Conservation (phyloP, 1,140 invertebrate species). For the Steinernema khuongi region DNA sequence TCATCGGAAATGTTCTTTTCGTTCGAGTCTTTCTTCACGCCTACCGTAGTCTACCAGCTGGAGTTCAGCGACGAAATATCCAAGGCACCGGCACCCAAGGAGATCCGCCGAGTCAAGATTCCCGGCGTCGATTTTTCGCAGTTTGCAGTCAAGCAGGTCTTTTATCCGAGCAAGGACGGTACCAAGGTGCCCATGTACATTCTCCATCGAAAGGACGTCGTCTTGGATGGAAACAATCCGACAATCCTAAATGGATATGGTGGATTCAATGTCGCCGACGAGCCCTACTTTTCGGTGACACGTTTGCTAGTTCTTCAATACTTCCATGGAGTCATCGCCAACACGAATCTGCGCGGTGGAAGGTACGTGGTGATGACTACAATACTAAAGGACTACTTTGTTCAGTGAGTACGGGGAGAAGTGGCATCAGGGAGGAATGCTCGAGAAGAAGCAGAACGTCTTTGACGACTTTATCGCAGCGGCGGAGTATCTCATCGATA, state of each 20-base stretch:
- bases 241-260: slow-evolving; percentile 91
- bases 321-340: slow-evolving; percentile 78
- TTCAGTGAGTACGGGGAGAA: slow-evolving; percentile 89
- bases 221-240: slow-evolving; percentile 69
- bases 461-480: slow-evolving; percentile 93
- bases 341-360: slow-evolving; percentile 90
- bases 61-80: slow-evolving; percentile 70
- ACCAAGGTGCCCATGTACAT: slow-evolving; percentile 96
- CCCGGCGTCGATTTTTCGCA: slow-evolving; percentile 74
- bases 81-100: slow-evolving; percentile 65
- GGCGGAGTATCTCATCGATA: slow-evolving; percentile 78
- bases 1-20: slow-evolving; percentile 85
- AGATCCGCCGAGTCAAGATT: slow-evolving; percentile 77
- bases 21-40: slow-evolving; percentile 86
- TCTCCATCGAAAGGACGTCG: slow-evolving; percentile 72
- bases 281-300: slow-evolving; percentile 76
- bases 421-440: slow-evolving; percentile 87
- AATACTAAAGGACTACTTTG: slow-evolving; percentile 35
- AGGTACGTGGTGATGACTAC: slow-evolving; percentile 67
- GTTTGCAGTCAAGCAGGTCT: slow-evolving; percentile 82
- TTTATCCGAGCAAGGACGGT: slow-evolving; percentile 88
- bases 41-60: slow-evolving; percentile 79
- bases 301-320: slow-evolving; percentile 82
- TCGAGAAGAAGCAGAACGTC: slow-evolving; percentile 90
- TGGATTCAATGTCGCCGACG: slow-evolving; percentile 85